Evolutionary conservation across 1,140 invertebrate genomes (phyloP), one percentile per base, ranked within the genome.

Genomic region (Eupristina koningsbergeri): DNA sequence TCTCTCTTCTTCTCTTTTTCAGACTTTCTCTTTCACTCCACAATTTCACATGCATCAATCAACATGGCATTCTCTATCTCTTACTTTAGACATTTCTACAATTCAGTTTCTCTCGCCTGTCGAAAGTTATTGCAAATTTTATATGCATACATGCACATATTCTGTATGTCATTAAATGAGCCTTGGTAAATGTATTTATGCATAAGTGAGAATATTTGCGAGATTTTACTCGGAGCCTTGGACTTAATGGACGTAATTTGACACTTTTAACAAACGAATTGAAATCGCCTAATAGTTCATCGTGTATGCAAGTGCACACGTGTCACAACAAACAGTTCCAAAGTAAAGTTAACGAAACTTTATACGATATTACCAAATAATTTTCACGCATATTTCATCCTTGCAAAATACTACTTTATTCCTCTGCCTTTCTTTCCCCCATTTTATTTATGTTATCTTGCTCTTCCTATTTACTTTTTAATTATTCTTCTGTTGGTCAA

Each of bases 191-290:
- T 45, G 5, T 45, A 45, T 5, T 45, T 11, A 11, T 45, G 3
- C 3, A 26, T 58, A 58, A 5, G 9, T 58, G 53, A 26, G 26
- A 26, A 58, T 58, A 58, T 58, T 58, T 26, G 3, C 13, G 53
- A 13, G 26, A 5, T 26, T 58, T 6, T 41, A 15, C 36, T 0
- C 67, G 26, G 67, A 2, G 31, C 36, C 67, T 41, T 34, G 26
- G 41, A n/a, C 19, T 80, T 77, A 80, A 73, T 80, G 73, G 67
- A 50, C 50, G 67, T 58, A 80, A 80, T 80, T 80, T 58, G 67
- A 80, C 41, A 80, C 61, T 45, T 26, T 41, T 3, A 3, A 13
- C 26, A 58, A 26, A 26, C 5, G 19, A 50, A 50, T 15, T 50
- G 15, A 17, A 50, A 58, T 3, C 53, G 5, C 26, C 22, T 26